phyloP scores from a whole-genome alignment of 2,888 invertebrate genomes.

The Drosophila vallismaia region DNA sequence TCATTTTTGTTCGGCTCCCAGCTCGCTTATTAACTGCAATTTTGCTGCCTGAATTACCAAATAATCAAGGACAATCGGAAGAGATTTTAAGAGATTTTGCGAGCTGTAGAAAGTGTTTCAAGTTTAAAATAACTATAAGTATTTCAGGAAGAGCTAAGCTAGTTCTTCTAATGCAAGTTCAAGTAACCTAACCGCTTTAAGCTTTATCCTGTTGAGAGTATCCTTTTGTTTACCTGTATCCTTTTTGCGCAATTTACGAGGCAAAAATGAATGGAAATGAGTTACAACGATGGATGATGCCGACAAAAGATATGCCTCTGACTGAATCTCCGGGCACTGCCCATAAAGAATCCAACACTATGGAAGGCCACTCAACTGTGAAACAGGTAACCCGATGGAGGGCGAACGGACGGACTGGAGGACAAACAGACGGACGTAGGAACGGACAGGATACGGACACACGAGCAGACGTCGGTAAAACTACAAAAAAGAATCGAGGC shows the following conservation, averaged over 20 bases:
- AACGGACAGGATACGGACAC: slow-evolving; percentile 56
- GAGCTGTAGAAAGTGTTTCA: neutral
- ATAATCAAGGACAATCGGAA: slow-evolving; percentile 35
- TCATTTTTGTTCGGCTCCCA: slow-evolving; percentile 5
- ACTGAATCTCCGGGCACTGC: slow-evolving; percentile 26
- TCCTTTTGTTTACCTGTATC: slow-evolving; percentile 42
- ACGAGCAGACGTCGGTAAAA: slow-evolving; percentile 73
- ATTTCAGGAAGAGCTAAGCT: no score
- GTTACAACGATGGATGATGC: slow-evolving; percentile 63
- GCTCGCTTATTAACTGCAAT: slow-evolving; percentile 37
- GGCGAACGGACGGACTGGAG: slow-evolving; percentile 24
- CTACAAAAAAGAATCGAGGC: slow-evolving; percentile 61
- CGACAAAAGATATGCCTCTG: slow-evolving; percentile 66
- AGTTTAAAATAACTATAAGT: no score
- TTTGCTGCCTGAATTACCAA: slow-evolving; percentile 32
- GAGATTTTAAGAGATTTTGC: slow-evolving; percentile 24
- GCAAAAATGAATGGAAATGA: slow-evolving; percentile 71
- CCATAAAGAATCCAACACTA: slow-evolving; percentile 62
- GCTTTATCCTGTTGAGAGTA: neutral
- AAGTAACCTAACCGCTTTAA: neutral
- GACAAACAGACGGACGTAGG: slow-evolving; percentile 52
- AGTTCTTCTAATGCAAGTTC: neutral
- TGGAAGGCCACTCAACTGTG: slow-evolving; percentile 75
- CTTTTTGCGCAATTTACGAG: slow-evolving; percentile 65
- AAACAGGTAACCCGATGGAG: slow-evolving; percentile 68